These are phyloP conservation scores for Smutsia gigantea DNA, from an alignment of 2,797 vertebrate genomes.

Conservation along the genomic window DNA sequence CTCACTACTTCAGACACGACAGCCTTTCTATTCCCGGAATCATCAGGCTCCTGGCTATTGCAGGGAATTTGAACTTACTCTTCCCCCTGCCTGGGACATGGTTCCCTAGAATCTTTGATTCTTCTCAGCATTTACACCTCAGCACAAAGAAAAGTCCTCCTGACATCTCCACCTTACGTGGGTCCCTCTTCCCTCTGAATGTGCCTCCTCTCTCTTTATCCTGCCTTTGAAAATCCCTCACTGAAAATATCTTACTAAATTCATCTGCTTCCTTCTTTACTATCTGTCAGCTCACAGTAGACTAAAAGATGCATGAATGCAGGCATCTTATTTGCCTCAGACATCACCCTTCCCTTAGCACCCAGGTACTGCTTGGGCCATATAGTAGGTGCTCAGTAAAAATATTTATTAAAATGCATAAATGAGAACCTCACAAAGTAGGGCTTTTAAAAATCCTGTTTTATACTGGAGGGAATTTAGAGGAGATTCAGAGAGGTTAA, in stretches of 20 bases:
- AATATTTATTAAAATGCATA: background rate
- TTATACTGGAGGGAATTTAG: background rate
- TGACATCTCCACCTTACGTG: background rate
- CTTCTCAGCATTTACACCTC: background rate
- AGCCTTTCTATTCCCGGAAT: background rate
- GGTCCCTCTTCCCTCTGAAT: fast-evolving
- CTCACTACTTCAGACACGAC: background rate
- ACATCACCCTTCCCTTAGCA: background rate
- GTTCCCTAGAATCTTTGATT: background rate
- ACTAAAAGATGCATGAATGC: background rate
- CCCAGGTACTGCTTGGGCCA: background rate
- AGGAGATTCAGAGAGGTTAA: constrained; percentile 29
- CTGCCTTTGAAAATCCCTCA: background rate
- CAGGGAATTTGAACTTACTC: background rate
- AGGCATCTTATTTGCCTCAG: background rate
- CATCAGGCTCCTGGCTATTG: fast-evolving
- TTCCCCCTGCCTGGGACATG: background rate
- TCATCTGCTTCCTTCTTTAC: background rate
- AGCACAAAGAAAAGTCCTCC: background rate
- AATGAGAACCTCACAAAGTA: background rate
- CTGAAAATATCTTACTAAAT: background rate
- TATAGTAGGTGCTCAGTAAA: background rate
- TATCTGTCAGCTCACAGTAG: background rate
- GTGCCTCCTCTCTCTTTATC: background rate
- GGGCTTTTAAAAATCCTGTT: background rate